Conservation (phyloP, 2,113 vertebrate genomes). For the Semnornis frantzii region DNA sequence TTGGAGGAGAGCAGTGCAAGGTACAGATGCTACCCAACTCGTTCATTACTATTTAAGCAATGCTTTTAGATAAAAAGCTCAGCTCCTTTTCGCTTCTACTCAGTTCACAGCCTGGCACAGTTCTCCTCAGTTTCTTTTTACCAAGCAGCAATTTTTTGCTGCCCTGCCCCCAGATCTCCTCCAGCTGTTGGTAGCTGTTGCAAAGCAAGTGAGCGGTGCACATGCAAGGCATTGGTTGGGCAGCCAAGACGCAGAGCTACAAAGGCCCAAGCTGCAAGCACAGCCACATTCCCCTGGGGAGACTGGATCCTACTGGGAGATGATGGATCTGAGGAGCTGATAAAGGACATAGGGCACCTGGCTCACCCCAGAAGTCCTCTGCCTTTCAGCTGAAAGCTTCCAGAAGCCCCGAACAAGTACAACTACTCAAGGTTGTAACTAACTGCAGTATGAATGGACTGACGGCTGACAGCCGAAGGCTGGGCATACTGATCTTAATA, state of each 20-base stretch:
- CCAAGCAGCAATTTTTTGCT: background rate
- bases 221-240: conserved; percentile 48
- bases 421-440: background rate
- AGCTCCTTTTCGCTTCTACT: background rate
- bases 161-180: background rate
- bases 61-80: background rate
- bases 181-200: conserved; percentile 14
- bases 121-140: background rate
- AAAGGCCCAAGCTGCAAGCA: conserved; percentile 45
- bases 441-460: background rate
- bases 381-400: background rate
- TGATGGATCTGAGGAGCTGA: background rate
- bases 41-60: background rate
- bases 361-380: background rate
- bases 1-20: background rate
- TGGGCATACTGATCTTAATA: background rate
- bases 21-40: background rate
- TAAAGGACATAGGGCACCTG: background rate
- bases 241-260: conserved; percentile 36
- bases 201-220: conserved; percentile 43
- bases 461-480: background rate
- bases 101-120: background rate
- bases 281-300: conserved; percentile 5
- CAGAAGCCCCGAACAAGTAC: background rate
- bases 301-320: background rate